Evolutionary conservation across 2,888 invertebrate species (phyloP), one percentile per base, ranked within the genome.

Genomic region (Desoria tigrina): DNA sequence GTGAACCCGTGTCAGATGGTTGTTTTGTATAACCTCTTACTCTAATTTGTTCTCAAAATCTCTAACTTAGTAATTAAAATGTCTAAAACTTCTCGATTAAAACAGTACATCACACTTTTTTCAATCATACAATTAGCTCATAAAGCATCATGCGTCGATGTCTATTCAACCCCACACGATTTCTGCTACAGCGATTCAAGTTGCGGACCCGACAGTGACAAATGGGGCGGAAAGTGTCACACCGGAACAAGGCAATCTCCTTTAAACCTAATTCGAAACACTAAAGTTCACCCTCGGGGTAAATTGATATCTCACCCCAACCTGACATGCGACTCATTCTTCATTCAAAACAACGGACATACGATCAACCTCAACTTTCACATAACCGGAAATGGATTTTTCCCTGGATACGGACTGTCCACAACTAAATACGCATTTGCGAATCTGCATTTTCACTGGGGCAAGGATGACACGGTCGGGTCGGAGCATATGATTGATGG

Each of bases 401-500:
- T 45, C 24, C 21, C 45, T 2, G 59, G 59, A 21, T 28, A 70
- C 72, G 2, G 73, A 69, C n/a, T 67, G 73, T 14, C 65, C 61
- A 81, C 83, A 32, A 77, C 79, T 1, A 32, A 32, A 7, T 90
- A 86, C 78, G 78, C 84, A 1, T 81, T 91, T 58, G 87, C 88
- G 63, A 89, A 91, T 79, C 81, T 91, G 57, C 91, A 92, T 78
- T 89, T 92, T 79, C 92, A 92, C 78, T 92, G 91, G 90, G 81
- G 81, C 1, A 75, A 77, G 50, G 74, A 77, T 32, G 77, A 78
- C 45, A 76, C 77, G 49, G 75, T 77, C 9, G 85, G 87, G 56
- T 90, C 92, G 0, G 92, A 93, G 78, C 92, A 93, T 78, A 86
- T 87, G 0, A 81, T 92, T 18, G 85, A 90, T 68, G 86, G 85